Conservation (phyloP, 2,113 vertebrate species). For the Tachysurus vachellii region DNA sequence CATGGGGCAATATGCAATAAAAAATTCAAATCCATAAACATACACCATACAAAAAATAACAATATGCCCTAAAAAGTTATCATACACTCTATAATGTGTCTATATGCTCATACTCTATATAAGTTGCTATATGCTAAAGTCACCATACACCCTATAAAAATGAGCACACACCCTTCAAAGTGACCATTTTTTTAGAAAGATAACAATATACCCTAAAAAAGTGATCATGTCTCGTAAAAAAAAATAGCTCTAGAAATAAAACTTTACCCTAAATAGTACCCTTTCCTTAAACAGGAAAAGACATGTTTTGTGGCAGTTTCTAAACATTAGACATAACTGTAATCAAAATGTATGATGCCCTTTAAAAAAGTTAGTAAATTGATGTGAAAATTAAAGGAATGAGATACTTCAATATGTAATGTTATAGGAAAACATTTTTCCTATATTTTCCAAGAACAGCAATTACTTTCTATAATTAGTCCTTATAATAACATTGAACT, state of each 20-base stretch:
- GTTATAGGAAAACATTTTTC: background rate
- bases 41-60: background rate
- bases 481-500: background rate
- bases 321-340: background rate
- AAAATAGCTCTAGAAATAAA: background rate
- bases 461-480: background rate
- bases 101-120: too few relatives aligned
- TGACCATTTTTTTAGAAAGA: background rate
- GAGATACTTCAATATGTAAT: background rate
- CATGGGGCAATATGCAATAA: background rate
- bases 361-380: background rate
- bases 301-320: background rate
- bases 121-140: background rate
- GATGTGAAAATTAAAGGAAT: background rate
- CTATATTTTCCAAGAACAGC: background rate
- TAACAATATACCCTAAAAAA: background rate
- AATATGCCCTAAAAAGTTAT: background rate
- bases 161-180: background rate
- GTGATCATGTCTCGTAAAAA: background rate
- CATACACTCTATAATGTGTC: too few relatives aligned
- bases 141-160: background rate
- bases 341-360: background rate
- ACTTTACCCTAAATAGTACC: background rate
- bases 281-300: background rate
- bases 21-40: background rate